Percentiles rank a stretch among this genome's conserved stretches.
These are phyloP conservation scores for Pachydiplax longipennis DNA, from an alignment of 2,888 invertebrate genomes.

Conservation along the genomic window DNA sequence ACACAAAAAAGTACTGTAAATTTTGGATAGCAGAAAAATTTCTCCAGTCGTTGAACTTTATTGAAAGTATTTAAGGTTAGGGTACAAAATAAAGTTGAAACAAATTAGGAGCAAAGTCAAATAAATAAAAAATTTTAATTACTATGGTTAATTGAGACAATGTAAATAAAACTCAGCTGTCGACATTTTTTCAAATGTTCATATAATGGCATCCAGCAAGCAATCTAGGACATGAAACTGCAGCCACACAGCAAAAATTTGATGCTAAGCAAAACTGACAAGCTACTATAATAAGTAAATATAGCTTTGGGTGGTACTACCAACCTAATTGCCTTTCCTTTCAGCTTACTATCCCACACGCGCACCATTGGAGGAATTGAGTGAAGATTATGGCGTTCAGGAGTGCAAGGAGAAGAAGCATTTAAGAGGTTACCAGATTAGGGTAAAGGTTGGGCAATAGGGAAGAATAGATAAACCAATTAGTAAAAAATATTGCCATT, in stretches of 20 bases:
- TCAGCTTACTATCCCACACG: conserved; percentile 70
- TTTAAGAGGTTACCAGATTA: conserved; percentile 18
- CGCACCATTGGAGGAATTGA: conserved; percentile 18
- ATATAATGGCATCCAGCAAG: background rate
- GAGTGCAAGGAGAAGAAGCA: conserved; percentile 36
- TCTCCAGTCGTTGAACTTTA: no score
- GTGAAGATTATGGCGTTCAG: conserved; percentile 40
- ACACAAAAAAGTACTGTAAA: no score
- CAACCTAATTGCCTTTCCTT: conserved; percentile 82
- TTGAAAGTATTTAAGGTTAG: no score
- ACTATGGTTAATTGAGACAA: no score
- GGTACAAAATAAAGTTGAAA: no score
- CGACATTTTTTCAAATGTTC: background rate
- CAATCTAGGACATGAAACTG: background rate
- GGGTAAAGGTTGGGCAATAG: conserved; percentile 1
- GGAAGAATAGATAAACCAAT: conserved; percentile 35
- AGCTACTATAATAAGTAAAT: conserved; percentile 51
- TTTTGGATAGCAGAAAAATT: no score
- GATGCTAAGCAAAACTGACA: conserved; percentile 48
- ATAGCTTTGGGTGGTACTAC: conserved; percentile 67
- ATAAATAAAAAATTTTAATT: no score
- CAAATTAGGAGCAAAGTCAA: no score
- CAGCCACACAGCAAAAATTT: conserved; percentile 49
- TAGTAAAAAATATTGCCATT: conserved; percentile 19
- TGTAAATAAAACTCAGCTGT: no score